phyloP scores from a whole-genome alignment of 2,113 vertebrate species.

The Ciconia maguari region DNA sequence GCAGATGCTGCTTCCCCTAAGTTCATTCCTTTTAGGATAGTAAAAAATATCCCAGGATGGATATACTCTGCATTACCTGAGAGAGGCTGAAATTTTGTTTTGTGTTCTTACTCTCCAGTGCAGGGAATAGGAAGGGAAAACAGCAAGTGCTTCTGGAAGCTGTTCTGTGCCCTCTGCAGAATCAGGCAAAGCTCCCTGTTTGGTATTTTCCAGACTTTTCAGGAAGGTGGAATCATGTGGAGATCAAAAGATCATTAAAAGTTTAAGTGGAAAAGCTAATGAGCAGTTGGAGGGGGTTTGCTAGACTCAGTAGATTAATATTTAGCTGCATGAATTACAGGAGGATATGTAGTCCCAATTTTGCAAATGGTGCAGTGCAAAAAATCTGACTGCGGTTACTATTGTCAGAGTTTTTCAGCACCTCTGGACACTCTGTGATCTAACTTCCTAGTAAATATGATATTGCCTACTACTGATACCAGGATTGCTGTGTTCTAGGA shows the following conservation, averaged over 20 bases:
- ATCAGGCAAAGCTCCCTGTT: neutral
- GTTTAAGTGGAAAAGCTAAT: neutral
- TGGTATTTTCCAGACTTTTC: neutral
- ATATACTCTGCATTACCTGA: neutral
- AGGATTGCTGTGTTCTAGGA: neutral
- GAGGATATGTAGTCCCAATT: neutral
- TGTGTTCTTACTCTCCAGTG: neutral
- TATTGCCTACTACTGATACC: neutral
- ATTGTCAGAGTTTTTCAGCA: neutral
- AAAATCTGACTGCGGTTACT: neutral
- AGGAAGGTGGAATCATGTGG: neutral
- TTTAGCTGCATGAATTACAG: neutral
- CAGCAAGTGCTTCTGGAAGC: neutral
- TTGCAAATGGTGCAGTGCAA: neutral
- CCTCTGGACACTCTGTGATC: neutral
- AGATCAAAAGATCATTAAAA: neutral
- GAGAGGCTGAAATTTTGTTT: neutral
- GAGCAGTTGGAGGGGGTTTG: neutral
- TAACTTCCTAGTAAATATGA: neutral
- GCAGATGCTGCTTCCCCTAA: neutral
- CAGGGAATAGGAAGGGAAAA: neutral
- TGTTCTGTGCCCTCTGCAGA: neutral
- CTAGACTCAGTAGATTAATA: neutral
- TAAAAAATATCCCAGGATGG: neutral
- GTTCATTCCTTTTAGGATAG: neutral